Evolutionary conservation across 2,797 vertebrate species (phyloP).

Genomic region (Oceanodroma leucorhoa): DNA sequence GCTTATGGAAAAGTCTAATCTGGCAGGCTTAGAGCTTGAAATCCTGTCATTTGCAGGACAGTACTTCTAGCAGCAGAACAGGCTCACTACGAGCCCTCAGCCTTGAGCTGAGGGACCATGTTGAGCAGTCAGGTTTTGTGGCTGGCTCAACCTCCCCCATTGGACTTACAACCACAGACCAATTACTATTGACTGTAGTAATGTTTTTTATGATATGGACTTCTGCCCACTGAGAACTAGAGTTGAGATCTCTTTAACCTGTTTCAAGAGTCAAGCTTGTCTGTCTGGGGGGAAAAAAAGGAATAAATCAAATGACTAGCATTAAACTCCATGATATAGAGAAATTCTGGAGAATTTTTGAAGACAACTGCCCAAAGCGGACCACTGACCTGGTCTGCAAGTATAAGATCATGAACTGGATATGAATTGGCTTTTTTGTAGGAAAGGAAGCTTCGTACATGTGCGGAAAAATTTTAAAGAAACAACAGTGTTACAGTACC

Average conservation of each 20-base stretch:
- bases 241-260: background rate
- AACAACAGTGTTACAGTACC: background rate
- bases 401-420: background rate
- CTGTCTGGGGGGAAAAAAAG: background rate
- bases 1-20: background rate
- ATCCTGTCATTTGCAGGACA: background rate
- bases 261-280: background rate
- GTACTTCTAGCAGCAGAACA: background rate
- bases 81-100: background rate
- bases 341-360: background rate
- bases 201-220: rapidly evolving
- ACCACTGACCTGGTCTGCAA: background rate
- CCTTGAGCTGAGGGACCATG: background rate
- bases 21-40: background rate
- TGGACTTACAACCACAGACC: background rate
- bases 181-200: background rate
- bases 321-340: background rate
- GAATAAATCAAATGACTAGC: background rate
- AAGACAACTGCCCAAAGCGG: background rate
- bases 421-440: background rate
- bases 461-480: background rate
- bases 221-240: background rate
- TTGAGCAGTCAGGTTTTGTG: background rate
- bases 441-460: background rate
- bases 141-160: background rate